These are phyloP conservation scores for Stomatorhinus ivindoensis DNA, from an alignment of 2,113 vertebrate genomes.

Conservation along the genomic window DNA sequence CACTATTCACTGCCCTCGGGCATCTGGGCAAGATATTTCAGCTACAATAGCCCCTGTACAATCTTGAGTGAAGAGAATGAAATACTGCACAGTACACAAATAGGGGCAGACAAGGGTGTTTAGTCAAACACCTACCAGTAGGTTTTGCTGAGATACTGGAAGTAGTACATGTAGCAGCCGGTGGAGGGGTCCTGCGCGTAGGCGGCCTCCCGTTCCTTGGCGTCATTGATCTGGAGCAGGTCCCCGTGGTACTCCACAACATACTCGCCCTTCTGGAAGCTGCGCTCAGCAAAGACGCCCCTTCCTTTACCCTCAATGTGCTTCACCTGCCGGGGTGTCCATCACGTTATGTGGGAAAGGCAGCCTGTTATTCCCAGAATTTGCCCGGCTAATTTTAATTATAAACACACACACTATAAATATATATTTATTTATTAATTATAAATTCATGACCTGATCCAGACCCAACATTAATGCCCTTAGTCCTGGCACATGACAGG, in stretches of 20 bases:
- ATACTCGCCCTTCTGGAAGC: conserved; percentile 84
- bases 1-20: neutral
- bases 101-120: too few relatives aligned
- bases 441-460: neutral
- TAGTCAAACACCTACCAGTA: conserved; percentile 72
- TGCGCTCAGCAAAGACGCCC: conserved; percentile 78
- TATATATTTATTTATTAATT: too few relatives aligned
- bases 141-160: conserved; percentile 81
- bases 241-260: conserved; percentile 96
- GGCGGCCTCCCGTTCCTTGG: conserved; percentile 73
- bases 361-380: neutral
- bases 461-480: neutral
- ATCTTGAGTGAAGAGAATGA: neutral
- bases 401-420: too few relatives aligned
- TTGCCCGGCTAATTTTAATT: neutral
- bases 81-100: neutral
- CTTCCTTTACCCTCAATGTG: conserved; percentile 79
- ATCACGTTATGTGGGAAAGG: neutral
- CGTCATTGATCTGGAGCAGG: conserved; percentile 81
- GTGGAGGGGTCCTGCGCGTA: conserved; percentile 80
- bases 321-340: conserved; percentile 64
- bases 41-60: neutral
- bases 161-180: conserved; percentile 98
- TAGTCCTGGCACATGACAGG: neutral
- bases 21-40: neutral